These are phyloP conservation scores for Falco peregrinus DNA, from an alignment of 2,797 vertebrate genomes.

Conservation along the genomic window DNA sequence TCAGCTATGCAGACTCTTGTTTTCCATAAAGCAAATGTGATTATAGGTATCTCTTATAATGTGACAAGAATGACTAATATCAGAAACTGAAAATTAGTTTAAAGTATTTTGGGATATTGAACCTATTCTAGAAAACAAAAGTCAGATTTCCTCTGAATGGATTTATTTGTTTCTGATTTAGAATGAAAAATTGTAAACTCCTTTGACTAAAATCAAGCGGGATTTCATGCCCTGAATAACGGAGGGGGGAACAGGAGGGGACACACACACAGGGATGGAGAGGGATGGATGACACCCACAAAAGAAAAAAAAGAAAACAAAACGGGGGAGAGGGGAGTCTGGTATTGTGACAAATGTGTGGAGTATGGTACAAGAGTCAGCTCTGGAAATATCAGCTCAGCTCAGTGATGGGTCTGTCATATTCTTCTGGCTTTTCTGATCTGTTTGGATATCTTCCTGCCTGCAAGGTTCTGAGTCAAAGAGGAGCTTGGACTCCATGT, in stretches of 20 bases:
- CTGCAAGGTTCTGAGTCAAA: neutral
- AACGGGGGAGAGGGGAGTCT: fast-evolving
- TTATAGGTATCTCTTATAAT: conserved; percentile 42
- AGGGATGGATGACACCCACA: no score
- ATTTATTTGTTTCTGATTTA: neutral
- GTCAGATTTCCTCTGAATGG: neutral
- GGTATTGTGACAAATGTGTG: neutral
- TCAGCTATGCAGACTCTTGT: conserved; percentile 40
- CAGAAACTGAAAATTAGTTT: conserved; percentile 9
- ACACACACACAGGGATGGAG: no score
- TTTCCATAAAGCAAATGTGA: conserved; percentile 66
- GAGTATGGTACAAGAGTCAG: neutral
- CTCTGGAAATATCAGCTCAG: neutral
- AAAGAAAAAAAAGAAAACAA: neutral
- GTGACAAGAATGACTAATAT: conserved; percentile 14
- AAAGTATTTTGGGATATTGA: neutral
- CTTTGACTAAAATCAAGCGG: neutral
- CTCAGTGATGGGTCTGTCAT: neutral
- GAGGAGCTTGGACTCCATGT: neutral
- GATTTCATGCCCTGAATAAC: neutral
- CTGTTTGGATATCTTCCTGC: neutral
- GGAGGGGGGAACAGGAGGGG: no score
- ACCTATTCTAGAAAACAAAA: neutral
- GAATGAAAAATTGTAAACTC: neutral
- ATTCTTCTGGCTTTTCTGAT: neutral